These are phyloP conservation scores for Neuroscelio doddi DNA, from an alignment of 2,888 invertebrate species.

Conservation along the genomic window DNA sequence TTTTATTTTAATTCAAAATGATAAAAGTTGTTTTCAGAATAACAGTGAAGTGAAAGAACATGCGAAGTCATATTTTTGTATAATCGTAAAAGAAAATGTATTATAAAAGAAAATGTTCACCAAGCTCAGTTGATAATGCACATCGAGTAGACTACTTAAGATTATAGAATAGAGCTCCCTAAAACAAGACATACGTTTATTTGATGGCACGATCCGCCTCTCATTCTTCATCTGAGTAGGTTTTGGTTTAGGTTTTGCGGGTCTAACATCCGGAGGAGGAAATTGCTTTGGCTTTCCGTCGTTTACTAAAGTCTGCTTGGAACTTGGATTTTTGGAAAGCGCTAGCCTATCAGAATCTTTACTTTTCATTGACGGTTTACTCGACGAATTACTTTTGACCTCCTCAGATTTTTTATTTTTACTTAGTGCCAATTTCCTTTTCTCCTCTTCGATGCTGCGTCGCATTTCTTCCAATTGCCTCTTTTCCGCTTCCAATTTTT, in stretches of 20 bases:
- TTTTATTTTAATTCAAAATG: too few species aligned
- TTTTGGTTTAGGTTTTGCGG: constrained; percentile 64
- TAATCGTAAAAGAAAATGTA: too few species aligned
- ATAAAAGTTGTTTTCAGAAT: too few species aligned
- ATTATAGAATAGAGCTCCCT: too few species aligned
- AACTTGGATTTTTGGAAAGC: constrained; percentile 48
- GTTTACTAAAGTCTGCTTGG: constrained; percentile 46
- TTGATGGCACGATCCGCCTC: constrained; percentile 33
- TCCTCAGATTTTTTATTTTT: constrained; percentile 52
- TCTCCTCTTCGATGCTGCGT: constrained; percentile 65
- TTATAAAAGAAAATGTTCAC: too few species aligned
- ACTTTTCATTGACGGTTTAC: constrained; percentile 55
- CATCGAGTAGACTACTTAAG: too few species aligned
- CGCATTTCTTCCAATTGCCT: constrained; percentile 64
- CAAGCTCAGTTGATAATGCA: too few species aligned
- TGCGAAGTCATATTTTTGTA: too few species aligned
- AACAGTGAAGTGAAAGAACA: too few species aligned
- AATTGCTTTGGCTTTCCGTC: constrained; percentile 68
- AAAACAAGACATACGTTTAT: constrained; percentile 31
- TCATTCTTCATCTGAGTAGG: constrained; percentile 20
- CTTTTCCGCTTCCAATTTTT: constrained; percentile 64
- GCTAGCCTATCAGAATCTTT: constrained; percentile 47
- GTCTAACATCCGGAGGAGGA: constrained; percentile 63
- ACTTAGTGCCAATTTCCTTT: constrained; percentile 55
- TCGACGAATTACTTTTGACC: constrained; percentile 30